Evolutionary conservation across 2,888 invertebrate species (phyloP).

Genomic region (Rugalucina vietnamica): DNA sequence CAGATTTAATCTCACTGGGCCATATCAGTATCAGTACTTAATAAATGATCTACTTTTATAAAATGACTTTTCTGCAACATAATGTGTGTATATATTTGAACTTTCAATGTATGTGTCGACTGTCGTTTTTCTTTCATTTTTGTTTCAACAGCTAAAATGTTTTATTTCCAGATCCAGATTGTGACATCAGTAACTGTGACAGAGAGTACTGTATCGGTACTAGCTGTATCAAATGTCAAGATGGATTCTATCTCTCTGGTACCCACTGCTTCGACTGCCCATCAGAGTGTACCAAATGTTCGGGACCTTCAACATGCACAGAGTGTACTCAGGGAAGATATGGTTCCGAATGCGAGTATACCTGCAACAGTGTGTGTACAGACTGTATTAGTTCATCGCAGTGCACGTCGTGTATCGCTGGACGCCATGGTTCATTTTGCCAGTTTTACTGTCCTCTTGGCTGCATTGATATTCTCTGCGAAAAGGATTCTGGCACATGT

Average conservation of each 20-base stretch:
- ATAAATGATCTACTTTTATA: too few species aligned
- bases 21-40: too few species aligned
- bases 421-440: background rate
- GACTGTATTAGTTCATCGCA: constrained; percentile 2
- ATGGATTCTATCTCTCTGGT: background rate
- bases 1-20: too few species aligned
- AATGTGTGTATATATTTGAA: too few species aligned
- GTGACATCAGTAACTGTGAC: background rate
- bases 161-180: background rate
- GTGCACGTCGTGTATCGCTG: background rate
- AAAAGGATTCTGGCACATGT: background rate
- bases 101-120: too few species aligned
- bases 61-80: too few species aligned
- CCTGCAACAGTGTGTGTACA: background rate
- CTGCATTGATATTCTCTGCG: background rate
- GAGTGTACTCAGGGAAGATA: background rate
- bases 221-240: background rate
- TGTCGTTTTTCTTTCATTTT: too few species aligned
- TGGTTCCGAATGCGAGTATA: background rate
- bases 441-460: background rate
- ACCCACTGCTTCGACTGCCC: background rate
- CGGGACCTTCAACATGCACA: background rate
- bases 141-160: too few species aligned
- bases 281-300: background rate
- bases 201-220: background rate